These are phyloP conservation scores for Nerophis ophidion DNA, from an alignment of 2,113 vertebrate species.

Conservation along the genomic window DNA sequence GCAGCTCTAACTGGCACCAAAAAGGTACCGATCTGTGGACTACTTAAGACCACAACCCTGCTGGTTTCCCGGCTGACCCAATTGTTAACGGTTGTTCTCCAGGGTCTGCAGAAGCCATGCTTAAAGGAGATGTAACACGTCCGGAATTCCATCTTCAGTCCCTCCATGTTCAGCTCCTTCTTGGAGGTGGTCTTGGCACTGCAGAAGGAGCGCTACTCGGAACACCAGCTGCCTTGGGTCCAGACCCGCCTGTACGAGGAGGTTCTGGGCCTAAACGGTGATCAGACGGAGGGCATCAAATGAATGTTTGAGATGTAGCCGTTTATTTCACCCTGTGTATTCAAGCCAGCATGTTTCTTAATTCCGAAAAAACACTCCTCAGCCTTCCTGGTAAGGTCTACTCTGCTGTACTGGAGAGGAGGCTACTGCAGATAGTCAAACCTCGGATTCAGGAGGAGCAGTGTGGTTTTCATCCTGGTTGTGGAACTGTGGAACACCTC, in stretches of 20 bases:
- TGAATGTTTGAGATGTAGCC: no score
- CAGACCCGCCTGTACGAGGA: slow-evolving; percentile 93
- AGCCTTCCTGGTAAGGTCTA: no score
- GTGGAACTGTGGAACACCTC: no score
- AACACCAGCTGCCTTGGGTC: slow-evolving; percentile 91
- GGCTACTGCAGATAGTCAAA: no score
- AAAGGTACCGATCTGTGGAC: slow-evolving; percentile 77
- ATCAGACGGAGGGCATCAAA: slow-evolving; percentile 95
- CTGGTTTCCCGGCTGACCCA: background rate
- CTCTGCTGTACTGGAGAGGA: no score
- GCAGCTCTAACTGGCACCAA: slow-evolving; percentile 91
- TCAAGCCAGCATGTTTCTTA: no score
- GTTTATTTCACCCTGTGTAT: no score
- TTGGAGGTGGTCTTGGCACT: slow-evolving; percentile 90
- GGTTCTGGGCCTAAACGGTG: slow-evolving; percentile 91
- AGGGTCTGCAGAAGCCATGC: slow-evolving; percentile 93
- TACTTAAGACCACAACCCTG: background rate
- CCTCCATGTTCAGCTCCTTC: slow-evolving; percentile 93
- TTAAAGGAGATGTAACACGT: slow-evolving; percentile 89
- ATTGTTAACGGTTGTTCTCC: slow-evolving; percentile 1
- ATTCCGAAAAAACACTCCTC: no score
- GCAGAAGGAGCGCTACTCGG: slow-evolving; percentile 89
- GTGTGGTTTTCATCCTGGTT: no score
- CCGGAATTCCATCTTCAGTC: slow-evolving; percentile 90
- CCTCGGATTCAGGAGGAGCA: no score